Evolutionary conservation across 2,888 invertebrate genomes (phyloP).

Genomic region (Osmoderma eremita): DNA sequence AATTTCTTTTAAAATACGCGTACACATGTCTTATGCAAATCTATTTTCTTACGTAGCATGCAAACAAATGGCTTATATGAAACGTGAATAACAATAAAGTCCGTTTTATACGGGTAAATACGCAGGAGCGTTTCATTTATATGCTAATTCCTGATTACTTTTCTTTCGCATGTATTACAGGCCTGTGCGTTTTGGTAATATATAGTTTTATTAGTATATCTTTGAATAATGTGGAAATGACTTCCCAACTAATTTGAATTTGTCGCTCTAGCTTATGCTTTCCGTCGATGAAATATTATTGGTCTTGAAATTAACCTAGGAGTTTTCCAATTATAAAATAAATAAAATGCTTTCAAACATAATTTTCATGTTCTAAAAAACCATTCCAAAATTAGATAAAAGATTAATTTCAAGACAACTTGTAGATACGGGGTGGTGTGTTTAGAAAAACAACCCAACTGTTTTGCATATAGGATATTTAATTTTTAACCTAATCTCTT

Average conservation of each 20-base stretch:
- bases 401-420: too few relatives aligned
- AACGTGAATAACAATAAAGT: conserved; percentile 41
- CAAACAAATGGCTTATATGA: conserved; percentile 42
- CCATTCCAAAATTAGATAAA: too few relatives aligned
- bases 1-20: not conserved
- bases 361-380: too few relatives aligned
- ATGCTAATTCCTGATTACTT: conserved; percentile 41
- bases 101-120: conserved; percentile 34
- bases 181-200: not conserved
- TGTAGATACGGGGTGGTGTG: too few relatives aligned
- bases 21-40: conserved; percentile 37
- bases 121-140: conserved; percentile 44
- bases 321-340: too few relatives aligned
- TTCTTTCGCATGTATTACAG: conserved; percentile 13
- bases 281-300: not conserved
- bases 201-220: not conserved
- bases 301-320: not conserved
- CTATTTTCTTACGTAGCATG: conserved; percentile 40
- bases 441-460: too few relatives aligned
- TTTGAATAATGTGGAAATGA: not conserved
- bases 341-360: too few relatives aligned
- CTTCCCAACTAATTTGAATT: not conserved
- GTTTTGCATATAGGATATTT: too few relatives aligned
- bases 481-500: too few relatives aligned
- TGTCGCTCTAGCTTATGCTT: not conserved